Evolutionary conservation across 2,797 vertebrate genomes (phyloP).

Genomic region (Prionace glauca): DNA sequence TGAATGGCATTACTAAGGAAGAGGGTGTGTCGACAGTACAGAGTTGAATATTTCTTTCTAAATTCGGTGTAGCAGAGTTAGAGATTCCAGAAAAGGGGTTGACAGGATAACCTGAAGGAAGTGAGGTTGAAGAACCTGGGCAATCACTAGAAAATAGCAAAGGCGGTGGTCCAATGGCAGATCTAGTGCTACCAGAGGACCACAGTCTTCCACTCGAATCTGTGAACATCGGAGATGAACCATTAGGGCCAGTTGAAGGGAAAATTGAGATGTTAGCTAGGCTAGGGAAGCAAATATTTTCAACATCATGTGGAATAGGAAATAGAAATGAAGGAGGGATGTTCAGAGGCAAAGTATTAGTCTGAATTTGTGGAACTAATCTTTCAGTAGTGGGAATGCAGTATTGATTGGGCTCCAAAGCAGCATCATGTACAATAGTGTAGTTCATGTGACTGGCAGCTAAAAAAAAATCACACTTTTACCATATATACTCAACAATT

Average conservation of each 20-base stretch:
- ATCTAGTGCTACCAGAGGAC: neutral
- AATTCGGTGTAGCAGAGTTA: neutral
- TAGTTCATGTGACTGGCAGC: neutral
- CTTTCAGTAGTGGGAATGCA: neutral
- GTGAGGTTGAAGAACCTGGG: neutral
- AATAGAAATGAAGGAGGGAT: neutral
- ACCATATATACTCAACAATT: neutral
- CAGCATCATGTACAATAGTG: neutral
- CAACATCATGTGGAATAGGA: neutral
- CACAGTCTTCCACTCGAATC: neutral
- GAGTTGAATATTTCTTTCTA: neutral
- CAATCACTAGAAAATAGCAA: neutral
- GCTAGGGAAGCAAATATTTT: conserved; percentile 1
- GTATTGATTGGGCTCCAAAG: conserved; percentile 11
- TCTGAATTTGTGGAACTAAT: conserved; percentile 13
- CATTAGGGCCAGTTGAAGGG: neutral
- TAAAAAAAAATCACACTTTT: neutral
- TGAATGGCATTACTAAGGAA: neutral
- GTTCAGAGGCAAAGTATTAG: neutral
- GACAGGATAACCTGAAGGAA: neutral
- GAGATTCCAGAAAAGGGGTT: neutral
- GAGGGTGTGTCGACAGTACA: neutral
- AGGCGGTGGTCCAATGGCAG: neutral
- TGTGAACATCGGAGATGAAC: neutral
- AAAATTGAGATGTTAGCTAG: neutral